These are phyloP conservation scores for Apogon talboti DNA, from an alignment of 2,797 vertebrate species.

Conservation along the genomic window DNA sequence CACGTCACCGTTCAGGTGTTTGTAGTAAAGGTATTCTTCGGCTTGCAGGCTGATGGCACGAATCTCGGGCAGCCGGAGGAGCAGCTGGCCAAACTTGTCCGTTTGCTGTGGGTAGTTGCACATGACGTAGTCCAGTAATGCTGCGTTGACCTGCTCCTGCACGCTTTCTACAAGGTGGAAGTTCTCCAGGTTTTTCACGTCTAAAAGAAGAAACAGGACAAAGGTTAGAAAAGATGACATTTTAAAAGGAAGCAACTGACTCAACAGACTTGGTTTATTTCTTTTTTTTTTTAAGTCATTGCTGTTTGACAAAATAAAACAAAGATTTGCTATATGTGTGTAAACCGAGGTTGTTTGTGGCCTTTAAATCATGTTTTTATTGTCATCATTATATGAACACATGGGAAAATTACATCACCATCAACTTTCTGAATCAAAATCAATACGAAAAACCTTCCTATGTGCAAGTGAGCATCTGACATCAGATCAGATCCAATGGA, in stretches of 20 bases:
- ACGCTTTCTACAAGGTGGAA: conserved; percentile 97
- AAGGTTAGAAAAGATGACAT: background rate
- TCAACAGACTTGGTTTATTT: no score
- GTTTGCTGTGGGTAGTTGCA: conserved; percentile 97
- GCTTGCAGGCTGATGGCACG: conserved; percentile 98
- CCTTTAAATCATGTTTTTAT: no score
- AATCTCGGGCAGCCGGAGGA: conserved; percentile 95
- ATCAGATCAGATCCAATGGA: no score
- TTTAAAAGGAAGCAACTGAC: background rate
- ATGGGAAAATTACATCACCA: no score
- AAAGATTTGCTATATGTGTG: no score
- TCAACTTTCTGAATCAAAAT: no score
- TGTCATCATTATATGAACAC: no score
- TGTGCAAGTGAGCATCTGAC: no score
- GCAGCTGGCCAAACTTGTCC: conserved; percentile 97
- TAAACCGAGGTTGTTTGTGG: no score
- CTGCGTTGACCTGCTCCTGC: conserved; percentile 96
- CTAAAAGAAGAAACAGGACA: conserved; percentile 71
- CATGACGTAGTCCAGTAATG: conserved; percentile 96
- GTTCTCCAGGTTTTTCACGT: conserved; percentile 99
- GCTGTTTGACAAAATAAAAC: no score
- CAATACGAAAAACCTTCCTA: no score
- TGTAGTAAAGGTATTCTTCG: conserved; percentile 98
- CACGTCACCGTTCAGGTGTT: conserved; percentile 98
- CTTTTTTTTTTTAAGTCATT: background rate